These are phyloP conservation scores for Propithecus coquereli DNA, from an alignment of 2,113 vertebrate species.

Conservation along the genomic window DNA sequence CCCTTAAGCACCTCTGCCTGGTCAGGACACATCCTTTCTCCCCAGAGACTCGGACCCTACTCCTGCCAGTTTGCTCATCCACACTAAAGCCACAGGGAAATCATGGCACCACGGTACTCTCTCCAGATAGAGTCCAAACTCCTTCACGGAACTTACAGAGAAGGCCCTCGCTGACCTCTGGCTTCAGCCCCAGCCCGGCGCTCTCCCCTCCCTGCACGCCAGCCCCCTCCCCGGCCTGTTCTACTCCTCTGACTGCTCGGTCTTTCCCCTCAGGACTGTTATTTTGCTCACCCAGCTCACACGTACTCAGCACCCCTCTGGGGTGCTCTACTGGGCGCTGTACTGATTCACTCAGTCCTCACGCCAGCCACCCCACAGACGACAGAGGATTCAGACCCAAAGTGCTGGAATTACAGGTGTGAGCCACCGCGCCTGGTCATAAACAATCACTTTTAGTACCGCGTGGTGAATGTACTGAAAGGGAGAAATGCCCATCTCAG, in stretches of 20 bases:
- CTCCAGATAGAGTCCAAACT: background rate
- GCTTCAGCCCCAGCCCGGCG: background rate
- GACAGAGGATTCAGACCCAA: background rate
- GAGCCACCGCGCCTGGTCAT: no score
- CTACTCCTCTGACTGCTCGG: fast-evolving
- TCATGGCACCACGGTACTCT: background rate
- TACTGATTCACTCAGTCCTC: background rate
- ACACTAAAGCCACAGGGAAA: background rate
- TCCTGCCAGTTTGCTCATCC: background rate
- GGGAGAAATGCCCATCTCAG: background rate
- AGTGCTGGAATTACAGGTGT: no score
- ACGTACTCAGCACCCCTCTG: background rate
- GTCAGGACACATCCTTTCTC: background rate
- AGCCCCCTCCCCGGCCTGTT: background rate
- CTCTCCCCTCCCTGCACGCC: no score
- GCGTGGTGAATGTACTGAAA: background rate
- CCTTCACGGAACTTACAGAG: no score
- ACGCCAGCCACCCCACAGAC: background rate
- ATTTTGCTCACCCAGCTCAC: background rate
- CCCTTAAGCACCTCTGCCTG: background rate
- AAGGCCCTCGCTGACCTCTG: background rate
- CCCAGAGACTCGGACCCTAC: background rate
- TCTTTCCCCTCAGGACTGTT: background rate
- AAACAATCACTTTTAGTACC: background rate
- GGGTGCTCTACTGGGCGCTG: background rate